Evolutionary conservation across 2,113 vertebrate species (phyloP).

Genomic region (Camelus dromedarius): DNA sequence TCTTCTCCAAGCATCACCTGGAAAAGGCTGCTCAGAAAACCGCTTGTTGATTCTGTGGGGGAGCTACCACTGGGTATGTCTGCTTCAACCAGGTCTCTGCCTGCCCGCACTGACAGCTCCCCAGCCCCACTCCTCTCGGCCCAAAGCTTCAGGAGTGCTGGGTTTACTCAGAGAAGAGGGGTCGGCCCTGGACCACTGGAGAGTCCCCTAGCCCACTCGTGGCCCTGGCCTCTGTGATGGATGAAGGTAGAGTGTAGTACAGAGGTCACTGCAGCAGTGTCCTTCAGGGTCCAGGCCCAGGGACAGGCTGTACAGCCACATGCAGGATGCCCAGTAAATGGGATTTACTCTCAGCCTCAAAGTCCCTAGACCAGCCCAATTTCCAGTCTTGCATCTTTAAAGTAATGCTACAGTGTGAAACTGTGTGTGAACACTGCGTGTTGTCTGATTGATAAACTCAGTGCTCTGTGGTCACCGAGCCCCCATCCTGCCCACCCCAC

Average conservation of each 20-base stretch:
- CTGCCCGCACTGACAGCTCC: neutral
- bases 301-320: rapidly evolving
- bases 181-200: neutral
- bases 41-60: conserved; percentile 50
- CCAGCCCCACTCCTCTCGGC: neutral
- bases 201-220: too few species aligned
- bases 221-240: neutral
- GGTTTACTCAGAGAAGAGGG: neutral
- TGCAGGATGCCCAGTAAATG: rapidly evolving
- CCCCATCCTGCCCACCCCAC: neutral
- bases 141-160: neutral
- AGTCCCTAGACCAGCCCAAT: neutral
- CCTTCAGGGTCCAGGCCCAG: neutral
- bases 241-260: neutral
- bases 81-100: neutral
- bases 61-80: neutral
- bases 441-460: neutral
- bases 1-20: neutral
- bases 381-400: neutral
- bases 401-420: neutral
- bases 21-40: conserved; percentile 49
- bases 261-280: neutral
- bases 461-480: neutral
- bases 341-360: neutral
- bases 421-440: rapidly evolving